phyloP scores from a whole-genome alignment of 2,113 vertebrate species.

The Cynopterus brachyotis region DNA sequence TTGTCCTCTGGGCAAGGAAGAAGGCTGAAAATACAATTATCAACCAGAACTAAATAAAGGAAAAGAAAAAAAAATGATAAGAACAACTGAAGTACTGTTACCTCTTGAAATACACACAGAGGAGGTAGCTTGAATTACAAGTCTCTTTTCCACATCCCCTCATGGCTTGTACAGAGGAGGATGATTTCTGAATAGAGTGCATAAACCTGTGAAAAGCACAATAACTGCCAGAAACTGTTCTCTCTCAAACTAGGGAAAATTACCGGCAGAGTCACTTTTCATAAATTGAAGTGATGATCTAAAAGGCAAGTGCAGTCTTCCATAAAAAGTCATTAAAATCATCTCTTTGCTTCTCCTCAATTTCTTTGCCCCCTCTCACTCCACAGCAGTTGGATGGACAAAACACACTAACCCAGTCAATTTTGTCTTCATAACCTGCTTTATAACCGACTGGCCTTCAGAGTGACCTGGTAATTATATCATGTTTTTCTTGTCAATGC shows the following conservation, averaged over 20 bases:
- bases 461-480: neutral
- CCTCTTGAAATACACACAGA: neutral
- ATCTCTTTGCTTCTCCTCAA: neutral
- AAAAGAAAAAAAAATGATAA: neutral
- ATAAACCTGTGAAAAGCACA: neutral
- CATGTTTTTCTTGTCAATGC: neutral
- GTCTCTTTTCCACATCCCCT: neutral
- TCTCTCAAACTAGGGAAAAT: neutral
- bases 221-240: neutral
- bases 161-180: neutral
- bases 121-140: neutral
- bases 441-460: neutral
- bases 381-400: neutral
- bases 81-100: neutral
- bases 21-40: neutral
- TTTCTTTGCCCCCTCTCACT: neutral
- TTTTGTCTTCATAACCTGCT: neutral
- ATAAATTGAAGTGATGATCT: neutral
- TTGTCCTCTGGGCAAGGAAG: neutral
- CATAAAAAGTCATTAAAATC: neutral
- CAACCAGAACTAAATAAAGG: neutral
- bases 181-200: neutral
- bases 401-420: neutral
- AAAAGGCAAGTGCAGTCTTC: neutral
- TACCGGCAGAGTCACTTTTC: neutral